A percentile compares a stretch with the other conserved stretches of the same genome.
phyloP scores from a whole-genome alignment of 92 coral and sea anemone genomes.

The Heliopora coerulea region DNA sequence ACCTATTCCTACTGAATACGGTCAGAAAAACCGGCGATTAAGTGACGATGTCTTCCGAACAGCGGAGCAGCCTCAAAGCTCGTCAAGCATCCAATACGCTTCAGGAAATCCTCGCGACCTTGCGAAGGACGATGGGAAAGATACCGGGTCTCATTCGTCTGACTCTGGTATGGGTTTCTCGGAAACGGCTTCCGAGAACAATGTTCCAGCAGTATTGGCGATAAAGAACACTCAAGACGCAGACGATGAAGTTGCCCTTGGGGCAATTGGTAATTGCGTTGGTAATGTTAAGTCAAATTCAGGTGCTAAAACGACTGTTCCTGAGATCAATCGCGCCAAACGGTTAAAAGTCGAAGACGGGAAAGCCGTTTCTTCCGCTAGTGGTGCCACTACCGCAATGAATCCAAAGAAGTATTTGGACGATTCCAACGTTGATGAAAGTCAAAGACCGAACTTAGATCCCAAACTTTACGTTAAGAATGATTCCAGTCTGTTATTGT shows the following conservation, averaged over 20 bases:
- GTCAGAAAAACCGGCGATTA: slow-evolving; percentile 2
- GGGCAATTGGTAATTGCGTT: background rate
- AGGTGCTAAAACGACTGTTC: background rate
- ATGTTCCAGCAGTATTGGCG: slow-evolving; percentile 15
- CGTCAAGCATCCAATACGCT: background rate
- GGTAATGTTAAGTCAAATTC: background rate
- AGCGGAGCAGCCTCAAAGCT: background rate
- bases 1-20: background rate
- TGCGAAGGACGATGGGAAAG: slow-evolving; percentile 21
- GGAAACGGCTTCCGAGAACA: slow-evolving; percentile 36
- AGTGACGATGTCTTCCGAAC: slow-evolving; percentile 22
- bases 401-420: slow-evolving; percentile 31
- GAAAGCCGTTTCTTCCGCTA: background rate
- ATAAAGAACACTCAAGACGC: background rate
- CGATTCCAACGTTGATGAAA: slow-evolving; percentile 4
- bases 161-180: slow-evolving; percentile 45
- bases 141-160: slow-evolving; percentile 31
- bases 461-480: background rate
- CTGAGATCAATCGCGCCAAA: background rate
- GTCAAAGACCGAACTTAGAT: background rate
- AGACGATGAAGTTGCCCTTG: background rate
- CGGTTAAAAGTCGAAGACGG: background rate
- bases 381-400: background rate
- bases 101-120: background rate
- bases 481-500: background rate